Percentiles rank a stretch among this genome's conserved stretches.
phyloP scores from a whole-genome alignment of 2,888 invertebrate genomes.

The Nowickia ferox region DNA sequence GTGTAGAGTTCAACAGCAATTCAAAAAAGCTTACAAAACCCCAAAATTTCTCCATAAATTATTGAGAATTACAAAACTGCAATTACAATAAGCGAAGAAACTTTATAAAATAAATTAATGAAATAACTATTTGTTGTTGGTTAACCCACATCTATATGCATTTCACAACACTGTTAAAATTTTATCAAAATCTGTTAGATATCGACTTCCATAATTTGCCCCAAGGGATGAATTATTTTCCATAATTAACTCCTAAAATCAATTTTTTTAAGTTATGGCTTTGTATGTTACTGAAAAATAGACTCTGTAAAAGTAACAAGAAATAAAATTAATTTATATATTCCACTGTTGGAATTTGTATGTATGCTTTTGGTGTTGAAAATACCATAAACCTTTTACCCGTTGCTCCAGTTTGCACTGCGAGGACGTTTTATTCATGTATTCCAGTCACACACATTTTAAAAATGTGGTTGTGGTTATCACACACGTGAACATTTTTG shows the following conservation, averaged over 20 bases:
- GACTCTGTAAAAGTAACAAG: neutral
- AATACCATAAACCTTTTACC: constrained; percentile 54
- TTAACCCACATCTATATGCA: too few relatives aligned
- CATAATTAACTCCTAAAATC: neutral
- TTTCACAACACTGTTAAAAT: too few relatives aligned
- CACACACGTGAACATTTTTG: neutral
- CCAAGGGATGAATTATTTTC: too few relatives aligned
- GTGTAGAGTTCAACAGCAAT: too few relatives aligned
- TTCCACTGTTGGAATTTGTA: neutral
- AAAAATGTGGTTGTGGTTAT: constrained; percentile 58
- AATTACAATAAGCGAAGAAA: too few relatives aligned
- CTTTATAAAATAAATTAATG: too few relatives aligned
- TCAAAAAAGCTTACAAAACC: too few relatives aligned
- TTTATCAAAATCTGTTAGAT: too few relatives aligned
- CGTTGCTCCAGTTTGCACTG: constrained; percentile 24
- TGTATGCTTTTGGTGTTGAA: constrained; percentile 32
- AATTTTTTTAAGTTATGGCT: neutral
- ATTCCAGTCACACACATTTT: constrained; percentile 66
- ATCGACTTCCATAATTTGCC: too few relatives aligned
- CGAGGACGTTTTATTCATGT: constrained; percentile 24
- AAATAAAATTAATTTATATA: neutral
- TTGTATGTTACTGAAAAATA: neutral
- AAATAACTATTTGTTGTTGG: too few relatives aligned
- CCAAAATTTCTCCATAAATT: too few relatives aligned
- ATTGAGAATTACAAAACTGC: too few relatives aligned